phyloP scores from a whole-genome alignment of 2,888 invertebrate species.

The Apamea anceps region DNA sequence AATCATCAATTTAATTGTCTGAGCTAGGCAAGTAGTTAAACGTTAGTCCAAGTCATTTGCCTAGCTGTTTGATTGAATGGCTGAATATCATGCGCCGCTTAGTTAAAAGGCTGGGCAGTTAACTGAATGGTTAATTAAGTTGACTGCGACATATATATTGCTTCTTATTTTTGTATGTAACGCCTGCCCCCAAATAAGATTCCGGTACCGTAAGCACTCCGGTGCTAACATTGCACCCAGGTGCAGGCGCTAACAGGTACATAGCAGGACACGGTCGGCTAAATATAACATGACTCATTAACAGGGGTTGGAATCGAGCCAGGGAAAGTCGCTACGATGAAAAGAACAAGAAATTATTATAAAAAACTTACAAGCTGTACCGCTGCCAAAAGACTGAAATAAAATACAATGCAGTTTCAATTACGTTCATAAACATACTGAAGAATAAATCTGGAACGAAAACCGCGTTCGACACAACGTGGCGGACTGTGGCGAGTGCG shows the following conservation, averaged over 20 bases:
- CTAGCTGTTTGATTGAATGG: too few relatives aligned
- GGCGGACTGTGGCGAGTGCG: not conserved
- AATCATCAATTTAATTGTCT: too few relatives aligned
- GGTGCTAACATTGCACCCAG: not conserved
- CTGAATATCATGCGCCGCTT: too few relatives aligned
- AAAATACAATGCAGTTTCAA: slow-evolving; percentile 20
- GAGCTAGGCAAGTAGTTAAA: too few relatives aligned
- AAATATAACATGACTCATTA: slow-evolving; percentile 29
- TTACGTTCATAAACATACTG: not conserved
- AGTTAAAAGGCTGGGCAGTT: too few relatives aligned
- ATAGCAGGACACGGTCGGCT: not conserved
- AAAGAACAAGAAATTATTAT: slow-evolving; percentile 17
- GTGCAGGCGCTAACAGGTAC: not conserved
- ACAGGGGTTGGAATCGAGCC: slow-evolving; percentile 24
- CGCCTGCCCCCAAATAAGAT: not conserved
- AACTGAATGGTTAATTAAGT: too few relatives aligned
- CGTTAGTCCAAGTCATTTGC: too few relatives aligned
- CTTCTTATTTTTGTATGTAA: not conserved
- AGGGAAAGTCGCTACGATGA: not conserved
- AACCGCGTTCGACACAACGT: not conserved
- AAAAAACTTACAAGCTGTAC: slow-evolving; percentile 1
- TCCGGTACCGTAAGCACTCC: not conserved
- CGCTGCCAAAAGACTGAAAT: slow-evolving; percentile 34
- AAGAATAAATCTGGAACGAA: not conserved
- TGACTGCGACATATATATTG: not conserved